phyloP scores from a whole-genome alignment of 1,140 invertebrate genomes.

The fruit fly (Drosophila melanogaster) region DNA sequence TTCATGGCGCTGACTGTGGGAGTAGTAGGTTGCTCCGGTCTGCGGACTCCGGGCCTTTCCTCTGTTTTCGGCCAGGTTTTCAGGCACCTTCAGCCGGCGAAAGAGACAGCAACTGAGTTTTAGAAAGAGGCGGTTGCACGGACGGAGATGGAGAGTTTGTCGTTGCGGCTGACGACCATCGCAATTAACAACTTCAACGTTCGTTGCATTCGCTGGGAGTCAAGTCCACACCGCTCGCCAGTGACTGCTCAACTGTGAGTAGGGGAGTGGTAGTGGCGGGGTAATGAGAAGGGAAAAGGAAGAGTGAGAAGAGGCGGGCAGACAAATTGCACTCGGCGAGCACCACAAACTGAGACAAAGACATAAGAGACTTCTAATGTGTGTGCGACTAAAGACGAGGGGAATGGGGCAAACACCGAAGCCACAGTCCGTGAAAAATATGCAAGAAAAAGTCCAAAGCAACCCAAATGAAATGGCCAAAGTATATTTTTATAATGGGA shows the following conservation, averaged over 20 bases:
- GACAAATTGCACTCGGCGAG: slow-evolving; percentile 64
- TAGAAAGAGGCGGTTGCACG: slow-evolving; percentile 24
- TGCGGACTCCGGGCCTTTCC: slow-evolving; percentile 6
- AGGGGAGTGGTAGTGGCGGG: slow-evolving; percentile 9
- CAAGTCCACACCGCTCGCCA: slow-evolving; percentile 16
- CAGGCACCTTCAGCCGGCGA: slow-evolving; percentile 10
- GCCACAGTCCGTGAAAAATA: slow-evolving; percentile 72
- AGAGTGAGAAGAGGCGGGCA: slow-evolving; percentile 30
- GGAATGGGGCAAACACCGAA: slow-evolving; percentile 16
- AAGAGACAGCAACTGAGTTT: slow-evolving; percentile 31
- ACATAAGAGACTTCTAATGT: slow-evolving; percentile 46
- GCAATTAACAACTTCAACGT: slow-evolving; percentile 82
- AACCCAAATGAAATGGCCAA: slow-evolving; percentile 71
- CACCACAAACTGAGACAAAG: slow-evolving; percentile 58
- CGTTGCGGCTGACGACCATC: slow-evolving; percentile 70
- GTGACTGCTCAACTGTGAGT: slow-evolving; percentile 28
- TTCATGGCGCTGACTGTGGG: slow-evolving; percentile 63
- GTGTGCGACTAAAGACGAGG: slow-evolving; percentile 19
- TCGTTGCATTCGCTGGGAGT: slow-evolving; percentile 64
- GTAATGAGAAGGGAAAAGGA: slow-evolving; percentile 6
- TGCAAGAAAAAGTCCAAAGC: slow-evolving; percentile 62
- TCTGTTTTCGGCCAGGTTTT: slow-evolving; percentile 27
- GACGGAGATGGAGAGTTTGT: slow-evolving; percentile 26
- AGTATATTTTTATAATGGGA: slow-evolving; percentile 64
- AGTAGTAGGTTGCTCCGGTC: slow-evolving; percentile 51